A percentile compares a stretch with the other conserved stretches of the same genome.
phyloP scores from a whole-genome alignment of 2,888 invertebrate genomes.

The Synergus gifuensis region DNA sequence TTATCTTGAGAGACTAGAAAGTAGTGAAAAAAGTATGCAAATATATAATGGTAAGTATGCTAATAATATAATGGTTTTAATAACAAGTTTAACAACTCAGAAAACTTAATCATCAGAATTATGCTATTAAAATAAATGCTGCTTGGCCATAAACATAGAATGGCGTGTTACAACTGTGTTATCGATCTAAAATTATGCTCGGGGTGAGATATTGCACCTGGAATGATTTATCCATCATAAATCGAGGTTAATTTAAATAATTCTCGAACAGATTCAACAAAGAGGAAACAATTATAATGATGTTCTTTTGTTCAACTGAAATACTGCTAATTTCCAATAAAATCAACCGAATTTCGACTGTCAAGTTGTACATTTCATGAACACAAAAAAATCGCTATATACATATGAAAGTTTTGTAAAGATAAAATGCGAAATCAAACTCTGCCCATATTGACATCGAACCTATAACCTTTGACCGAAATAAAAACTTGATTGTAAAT shows the following conservation, averaged over 20 bases:
- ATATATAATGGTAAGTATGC: not conserved
- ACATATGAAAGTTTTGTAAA: no score
- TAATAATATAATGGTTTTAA: not conserved
- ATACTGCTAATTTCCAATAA: not conserved
- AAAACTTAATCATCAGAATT: not conserved
- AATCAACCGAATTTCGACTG: not conserved
- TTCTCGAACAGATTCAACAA: not conserved
- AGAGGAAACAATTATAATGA: slow-evolving; percentile 2
- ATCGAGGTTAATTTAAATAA: not conserved
- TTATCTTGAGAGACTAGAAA: not conserved
- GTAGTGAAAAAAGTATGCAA: not conserved
- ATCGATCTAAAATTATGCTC: not conserved
- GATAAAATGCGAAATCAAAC: no score
- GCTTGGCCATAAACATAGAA: not conserved
- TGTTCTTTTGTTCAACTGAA: not conserved
- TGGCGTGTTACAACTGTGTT: not conserved
- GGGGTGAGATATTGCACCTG: slow-evolving; percentile 7
- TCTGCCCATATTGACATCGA: no score
- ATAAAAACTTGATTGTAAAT: no score
- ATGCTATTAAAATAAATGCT: slow-evolving; percentile 7
- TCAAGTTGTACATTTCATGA: not conserved
- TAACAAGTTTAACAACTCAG: not conserved
- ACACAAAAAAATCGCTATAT: not conserved
- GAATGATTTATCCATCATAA: not conserved
- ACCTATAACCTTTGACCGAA: no score